These are phyloP conservation scores for Alces alces DNA, from an alignment of 2,113 vertebrate genomes.

Conservation along the genomic window DNA sequence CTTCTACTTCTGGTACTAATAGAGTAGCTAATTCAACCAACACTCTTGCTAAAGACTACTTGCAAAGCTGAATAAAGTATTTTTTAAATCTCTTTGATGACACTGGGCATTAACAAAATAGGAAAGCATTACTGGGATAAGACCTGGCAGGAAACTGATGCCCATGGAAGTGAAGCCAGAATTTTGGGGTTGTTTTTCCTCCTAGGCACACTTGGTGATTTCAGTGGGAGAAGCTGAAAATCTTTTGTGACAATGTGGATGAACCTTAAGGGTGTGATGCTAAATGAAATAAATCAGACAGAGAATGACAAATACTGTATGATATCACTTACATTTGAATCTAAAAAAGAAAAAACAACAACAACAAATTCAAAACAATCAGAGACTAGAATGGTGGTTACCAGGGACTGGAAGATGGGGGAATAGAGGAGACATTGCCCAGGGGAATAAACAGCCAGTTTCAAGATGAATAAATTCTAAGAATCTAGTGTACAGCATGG, in stretches of 20 bases:
- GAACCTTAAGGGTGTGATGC: background rate
- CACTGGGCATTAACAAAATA: background rate
- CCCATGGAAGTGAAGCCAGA: background rate
- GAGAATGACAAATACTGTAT: background rate
- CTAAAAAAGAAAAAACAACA: background rate
- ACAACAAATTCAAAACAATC: background rate
- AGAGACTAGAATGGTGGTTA: background rate
- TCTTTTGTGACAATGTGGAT: background rate
- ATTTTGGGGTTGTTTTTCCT: background rate
- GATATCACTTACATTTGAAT: background rate
- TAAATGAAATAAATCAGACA: background rate
- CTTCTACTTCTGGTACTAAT: background rate
- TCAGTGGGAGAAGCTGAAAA: background rate
- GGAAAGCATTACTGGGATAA: background rate
- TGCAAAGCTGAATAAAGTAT: background rate
- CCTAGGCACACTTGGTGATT: background rate
- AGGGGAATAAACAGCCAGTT: background rate
- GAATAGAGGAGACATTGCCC: background rate
- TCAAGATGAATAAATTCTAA: background rate
- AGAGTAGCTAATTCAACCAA: background rate
- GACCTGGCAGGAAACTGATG: background rate
- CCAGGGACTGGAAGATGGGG: background rate
- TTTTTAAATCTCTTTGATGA: background rate
- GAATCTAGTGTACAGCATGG: background rate
- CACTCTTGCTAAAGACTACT: background rate